A percentile compares a stretch with the other conserved stretches of the same genome.
phyloP scores from a whole-genome alignment of 1,140 invertebrate species.

The Leptestheria dahalacensis region DNA sequence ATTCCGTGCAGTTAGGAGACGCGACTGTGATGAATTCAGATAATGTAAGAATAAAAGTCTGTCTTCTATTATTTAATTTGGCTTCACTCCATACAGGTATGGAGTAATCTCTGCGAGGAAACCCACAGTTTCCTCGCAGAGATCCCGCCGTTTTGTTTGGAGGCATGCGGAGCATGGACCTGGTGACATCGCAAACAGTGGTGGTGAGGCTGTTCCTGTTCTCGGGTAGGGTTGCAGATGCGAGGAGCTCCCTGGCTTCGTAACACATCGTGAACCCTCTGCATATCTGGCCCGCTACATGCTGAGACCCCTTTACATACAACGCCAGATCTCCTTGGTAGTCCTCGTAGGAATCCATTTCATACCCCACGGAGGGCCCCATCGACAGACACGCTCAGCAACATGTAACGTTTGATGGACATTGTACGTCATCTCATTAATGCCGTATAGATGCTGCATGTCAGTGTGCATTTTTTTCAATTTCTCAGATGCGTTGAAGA shows the following conservation, averaged over 20 bases:
- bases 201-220: too few species aligned
- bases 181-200: too few species aligned
- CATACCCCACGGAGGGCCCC: background rate
- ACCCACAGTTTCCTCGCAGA: too few species aligned
- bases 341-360: background rate
- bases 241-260: background rate
- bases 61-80: too few species aligned
- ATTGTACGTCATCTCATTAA: background rate
- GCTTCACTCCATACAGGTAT: too few species aligned
- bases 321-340: background rate
- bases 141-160: too few species aligned
- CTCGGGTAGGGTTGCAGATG: too few species aligned
- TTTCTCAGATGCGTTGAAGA: background rate
- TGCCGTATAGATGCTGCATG: background rate
- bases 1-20: too few species aligned
- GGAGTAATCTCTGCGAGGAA: too few species aligned
- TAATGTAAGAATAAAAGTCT: too few species aligned
- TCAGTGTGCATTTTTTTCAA: background rate
- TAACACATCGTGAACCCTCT: background rate
- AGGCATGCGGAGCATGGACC: too few species aligned
- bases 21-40: too few species aligned
- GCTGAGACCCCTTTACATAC: background rate
- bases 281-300: background rate
- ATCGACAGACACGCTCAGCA: background rate
- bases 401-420: background rate